Conservation (phyloP, 2,888 invertebrate species). For the Toxonevra muliebris region DNA sequence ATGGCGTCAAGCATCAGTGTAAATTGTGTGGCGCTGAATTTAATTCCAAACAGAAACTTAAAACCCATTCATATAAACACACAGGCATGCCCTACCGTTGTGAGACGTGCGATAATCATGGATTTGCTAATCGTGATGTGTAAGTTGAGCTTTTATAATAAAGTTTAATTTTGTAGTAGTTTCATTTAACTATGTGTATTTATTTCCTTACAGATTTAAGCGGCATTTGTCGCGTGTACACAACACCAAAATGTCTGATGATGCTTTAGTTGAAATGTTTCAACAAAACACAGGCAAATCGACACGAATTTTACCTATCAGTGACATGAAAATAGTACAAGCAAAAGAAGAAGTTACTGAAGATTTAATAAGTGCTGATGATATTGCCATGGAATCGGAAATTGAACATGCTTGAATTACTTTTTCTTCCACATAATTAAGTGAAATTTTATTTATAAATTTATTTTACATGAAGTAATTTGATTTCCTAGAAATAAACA, state of each 20-base stretch:
- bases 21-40: slow-evolving; percentile 47
- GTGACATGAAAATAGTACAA: slow-evolving; percentile 7
- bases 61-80: slow-evolving; percentile 48
- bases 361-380: slow-evolving; percentile 23
- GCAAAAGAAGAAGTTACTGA: background rate
- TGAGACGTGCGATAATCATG: slow-evolving; percentile 42
- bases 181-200: background rate
- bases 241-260: slow-evolving; percentile 40
- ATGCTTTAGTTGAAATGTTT: slow-evolving; percentile 43
- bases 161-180: background rate
- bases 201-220: slow-evolving; percentile 38
- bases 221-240: slow-evolving; percentile 43
- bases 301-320: slow-evolving; percentile 34
- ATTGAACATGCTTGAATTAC: slow-evolving; percentile 15
- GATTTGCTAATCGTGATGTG: slow-evolving; percentile 44
- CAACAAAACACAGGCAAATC: slow-evolving; percentile 46
- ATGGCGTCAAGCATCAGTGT: slow-evolving; percentile 47
- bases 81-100: slow-evolving; percentile 50
- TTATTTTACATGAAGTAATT: too few relatives aligned
- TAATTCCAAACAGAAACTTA: slow-evolving; percentile 46
- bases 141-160: slow-evolving; percentile 32
- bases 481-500: too few relatives aligned
- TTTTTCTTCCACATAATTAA: background rate
- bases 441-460: too few relatives aligned
- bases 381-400: slow-evolving; percentile 25